These are phyloP conservation scores for Quadriops clusia DNA, from an alignment of 2,888 invertebrate genomes.

Conservation along the genomic window DNA sequence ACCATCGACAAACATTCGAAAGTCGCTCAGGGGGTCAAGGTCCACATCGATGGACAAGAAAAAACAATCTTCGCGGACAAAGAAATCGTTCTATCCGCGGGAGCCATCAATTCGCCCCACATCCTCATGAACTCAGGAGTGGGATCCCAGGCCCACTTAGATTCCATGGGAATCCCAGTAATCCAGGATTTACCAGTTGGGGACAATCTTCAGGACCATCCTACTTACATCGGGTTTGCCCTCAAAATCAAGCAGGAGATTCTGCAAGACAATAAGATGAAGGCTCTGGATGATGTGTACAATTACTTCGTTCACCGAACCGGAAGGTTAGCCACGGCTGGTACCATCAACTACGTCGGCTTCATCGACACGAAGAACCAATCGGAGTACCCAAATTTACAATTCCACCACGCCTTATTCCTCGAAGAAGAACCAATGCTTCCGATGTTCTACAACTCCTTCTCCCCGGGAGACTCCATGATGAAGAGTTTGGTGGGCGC, in stretches of 20 bases:
- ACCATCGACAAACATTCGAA: conserved; percentile 36
- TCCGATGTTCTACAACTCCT: too few relatives aligned
- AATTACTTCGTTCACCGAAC: conserved; percentile 38
- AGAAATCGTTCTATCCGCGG: conserved; percentile 31
- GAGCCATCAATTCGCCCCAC: conserved; percentile 49
- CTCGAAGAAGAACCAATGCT: too few relatives aligned
- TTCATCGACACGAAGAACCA: conserved; percentile 35
- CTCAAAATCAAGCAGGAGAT: not conserved
- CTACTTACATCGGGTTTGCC: not conserved
- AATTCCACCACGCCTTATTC: conserved; percentile 33
- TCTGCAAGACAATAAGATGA: not conserved
- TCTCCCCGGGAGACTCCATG: conserved; percentile 1
- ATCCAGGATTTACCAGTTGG: conserved; percentile 36
- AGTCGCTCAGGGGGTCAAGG: conserved; percentile 35
- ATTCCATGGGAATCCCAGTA: conserved; percentile 27
- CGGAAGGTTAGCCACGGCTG: conserved; percentile 38
- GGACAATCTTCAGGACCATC: conserved; percentile 15
- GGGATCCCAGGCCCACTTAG: conserved; percentile 28
- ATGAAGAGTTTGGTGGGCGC: not conserved
- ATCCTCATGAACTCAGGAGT: conserved; percentile 45
- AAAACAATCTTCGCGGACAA: not conserved
- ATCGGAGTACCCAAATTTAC: conserved; percentile 45
- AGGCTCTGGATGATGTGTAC: conserved; percentile 15
- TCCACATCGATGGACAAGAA: conserved; percentile 18
- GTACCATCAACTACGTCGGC: conserved; percentile 35